Evolutionary conservation across 2,113 vertebrate genomes (phyloP).

Genomic region (Dromaius novaehollandiae): DNA sequence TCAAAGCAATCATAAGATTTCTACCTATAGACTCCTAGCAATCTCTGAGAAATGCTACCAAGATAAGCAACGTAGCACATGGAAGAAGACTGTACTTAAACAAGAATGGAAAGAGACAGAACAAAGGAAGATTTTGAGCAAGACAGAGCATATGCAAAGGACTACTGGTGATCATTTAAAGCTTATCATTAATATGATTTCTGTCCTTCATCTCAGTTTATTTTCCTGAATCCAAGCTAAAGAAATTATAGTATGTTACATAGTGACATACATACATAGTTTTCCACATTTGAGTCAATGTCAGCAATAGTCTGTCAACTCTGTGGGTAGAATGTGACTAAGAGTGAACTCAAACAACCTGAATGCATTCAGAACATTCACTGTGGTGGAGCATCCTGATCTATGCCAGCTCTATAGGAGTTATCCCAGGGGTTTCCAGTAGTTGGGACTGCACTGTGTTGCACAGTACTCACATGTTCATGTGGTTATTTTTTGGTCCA

Average conservation of each 20-base stretch:
- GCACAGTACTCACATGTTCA: neutral
- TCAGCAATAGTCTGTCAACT: neutral
- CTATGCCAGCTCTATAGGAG: neutral
- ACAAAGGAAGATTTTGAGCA: conserved; percentile 2
- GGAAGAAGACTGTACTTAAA: conserved; percentile 36
- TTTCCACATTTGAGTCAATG: neutral
- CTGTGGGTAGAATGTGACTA: neutral
- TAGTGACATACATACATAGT: neutral
- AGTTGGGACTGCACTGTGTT: neutral
- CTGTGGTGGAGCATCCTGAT: neutral
- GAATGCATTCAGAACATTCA: neutral
- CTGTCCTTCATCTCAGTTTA: neutral
- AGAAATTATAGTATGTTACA: neutral
- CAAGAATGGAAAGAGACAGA: neutral
- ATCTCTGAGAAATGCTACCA: conserved; percentile 49
- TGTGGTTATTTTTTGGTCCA: neutral
- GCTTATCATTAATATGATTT: neutral
- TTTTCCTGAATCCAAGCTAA: neutral
- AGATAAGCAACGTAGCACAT: neutral
- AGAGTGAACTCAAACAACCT: neutral
- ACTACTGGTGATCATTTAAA: neutral
- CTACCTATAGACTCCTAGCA: conserved; percentile 81
- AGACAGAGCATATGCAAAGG: neutral
- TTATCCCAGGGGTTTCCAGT: neutral
- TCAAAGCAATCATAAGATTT: conserved; percentile 79